Evolutionary conservation across 2,797 vertebrate genomes (phyloP).

Genomic region (Gymnothorax javanicus): DNA sequence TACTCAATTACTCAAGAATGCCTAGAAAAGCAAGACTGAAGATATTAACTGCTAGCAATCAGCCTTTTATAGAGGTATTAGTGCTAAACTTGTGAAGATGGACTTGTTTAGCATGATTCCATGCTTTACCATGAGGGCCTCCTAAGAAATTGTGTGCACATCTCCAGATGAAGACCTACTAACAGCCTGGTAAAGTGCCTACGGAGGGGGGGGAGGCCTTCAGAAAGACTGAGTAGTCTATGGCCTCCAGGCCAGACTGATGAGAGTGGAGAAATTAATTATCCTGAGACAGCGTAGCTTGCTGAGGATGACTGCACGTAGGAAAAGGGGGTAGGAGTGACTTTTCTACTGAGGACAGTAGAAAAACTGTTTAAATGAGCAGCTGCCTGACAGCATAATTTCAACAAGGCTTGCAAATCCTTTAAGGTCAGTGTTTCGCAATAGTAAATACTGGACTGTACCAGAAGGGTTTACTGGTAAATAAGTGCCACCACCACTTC

Average conservation of each 20-base stretch:
- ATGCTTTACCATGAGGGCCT: not conserved
- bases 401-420: not conserved
- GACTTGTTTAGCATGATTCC: not conserved
- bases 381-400: not conserved
- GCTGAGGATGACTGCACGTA: not conserved
- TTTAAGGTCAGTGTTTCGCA: not conserved
- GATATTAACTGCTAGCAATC: not conserved
- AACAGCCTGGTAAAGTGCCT: not conserved
- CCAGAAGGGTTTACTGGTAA: not conserved
- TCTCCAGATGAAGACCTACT: not conserved
- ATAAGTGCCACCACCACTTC: not conserved
- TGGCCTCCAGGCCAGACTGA: not conserved
- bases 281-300: not conserved
- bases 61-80: not conserved
- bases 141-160: not conserved
- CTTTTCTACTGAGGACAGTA: not conserved
- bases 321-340: no score
- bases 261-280: not conserved
- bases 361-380: not conserved
- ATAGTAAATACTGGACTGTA: not conserved
- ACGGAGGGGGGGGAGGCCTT: not conserved
- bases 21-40: not conserved
- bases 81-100: not conserved
- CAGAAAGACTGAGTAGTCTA: not conserved
- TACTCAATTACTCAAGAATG: not conserved